Percentiles rank a stretch among this genome's conserved stretches.
Evolutionary conservation across 2,888 invertebrate species (phyloP).

Genomic region (Morpho achilles): DNA sequence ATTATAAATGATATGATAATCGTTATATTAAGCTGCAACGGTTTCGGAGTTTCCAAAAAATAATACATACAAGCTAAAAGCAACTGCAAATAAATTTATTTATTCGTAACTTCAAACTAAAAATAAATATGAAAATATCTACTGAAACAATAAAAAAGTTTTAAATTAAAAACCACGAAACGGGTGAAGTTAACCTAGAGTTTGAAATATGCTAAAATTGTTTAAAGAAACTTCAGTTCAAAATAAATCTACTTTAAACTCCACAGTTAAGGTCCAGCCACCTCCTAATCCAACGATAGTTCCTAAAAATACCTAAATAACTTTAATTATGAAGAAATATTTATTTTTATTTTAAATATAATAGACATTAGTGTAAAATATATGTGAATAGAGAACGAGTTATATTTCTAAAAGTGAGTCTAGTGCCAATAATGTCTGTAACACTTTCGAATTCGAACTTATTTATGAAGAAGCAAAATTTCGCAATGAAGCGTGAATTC

Average conservation of each 20-base stretch:
- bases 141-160: not conserved
- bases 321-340: conserved; percentile 67
- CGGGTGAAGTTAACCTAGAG: conserved; percentile 38
- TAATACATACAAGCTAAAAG: too few relatives aligned
- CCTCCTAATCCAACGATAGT: conserved; percentile 79
- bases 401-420: conserved; percentile 41
- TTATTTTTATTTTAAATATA: conserved; percentile 68
- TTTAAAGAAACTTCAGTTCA: conserved; percentile 10
- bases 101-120: too few relatives aligned
- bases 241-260: conserved; percentile 15
- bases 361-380: conserved; percentile 52
- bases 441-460: conserved; percentile 60
- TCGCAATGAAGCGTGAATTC: conserved; percentile 70
- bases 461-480: conserved; percentile 62
- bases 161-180: conserved; percentile 27
- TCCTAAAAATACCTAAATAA: conserved; percentile 77
- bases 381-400: conserved; percentile 44
- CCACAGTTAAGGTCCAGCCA: conserved; percentile 60
- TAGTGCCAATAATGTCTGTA: conserved; percentile 58
- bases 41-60: too few relatives aligned
- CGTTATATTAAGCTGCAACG: too few relatives aligned
- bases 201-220: conserved; percentile 16
- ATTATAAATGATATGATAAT: too few relatives aligned
- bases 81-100: too few relatives aligned
- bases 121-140: too few relatives aligned